phyloP scores from a whole-genome alignment of 1,140 invertebrate genomes.

The Brachionus rubens region DNA sequence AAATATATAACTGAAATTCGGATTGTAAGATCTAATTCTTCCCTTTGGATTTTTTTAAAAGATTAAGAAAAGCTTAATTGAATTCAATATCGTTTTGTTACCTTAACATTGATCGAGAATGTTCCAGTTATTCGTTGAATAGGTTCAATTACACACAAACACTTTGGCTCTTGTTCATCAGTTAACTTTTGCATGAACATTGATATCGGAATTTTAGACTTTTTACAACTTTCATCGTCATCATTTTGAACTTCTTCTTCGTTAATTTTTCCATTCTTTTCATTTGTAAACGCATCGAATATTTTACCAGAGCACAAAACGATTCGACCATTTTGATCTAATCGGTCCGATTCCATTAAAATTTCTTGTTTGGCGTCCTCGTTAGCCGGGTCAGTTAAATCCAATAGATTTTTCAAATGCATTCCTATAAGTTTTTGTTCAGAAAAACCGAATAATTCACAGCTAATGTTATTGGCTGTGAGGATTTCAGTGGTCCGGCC shows the following conservation, averaged over 20 bases:
- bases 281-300: conserved; percentile 51
- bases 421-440: conserved; percentile 64
- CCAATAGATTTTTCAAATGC: conserved; percentile 64
- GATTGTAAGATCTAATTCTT: conserved; percentile 61
- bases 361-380: conserved; percentile 60
- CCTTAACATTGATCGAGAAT: conserved; percentile 54
- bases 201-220: background rate
- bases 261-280: background rate
- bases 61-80: conserved; percentile 60
- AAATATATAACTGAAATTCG: conserved; percentile 64
- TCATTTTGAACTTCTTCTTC: background rate
- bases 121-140: conserved; percentile 61
- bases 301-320: conserved; percentile 67
- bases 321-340: conserved; percentile 62
- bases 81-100: conserved; percentile 54
- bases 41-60: conserved; percentile 62
- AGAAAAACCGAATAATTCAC: conserved; percentile 65
- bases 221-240: background rate
- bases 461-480: conserved; percentile 65
- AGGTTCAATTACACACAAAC: conserved; percentile 67
- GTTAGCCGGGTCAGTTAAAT: conserved; percentile 54
- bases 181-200: conserved; percentile 46
- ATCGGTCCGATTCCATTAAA: conserved; percentile 64
- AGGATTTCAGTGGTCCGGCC: conserved; percentile 63
- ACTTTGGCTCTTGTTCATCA: conserved; percentile 61